Evolutionary conservation across 2,113 vertebrate genomes (phyloP), one percentile per base, ranked within the genome.

Genomic region (Callionymus lyra): DNA sequence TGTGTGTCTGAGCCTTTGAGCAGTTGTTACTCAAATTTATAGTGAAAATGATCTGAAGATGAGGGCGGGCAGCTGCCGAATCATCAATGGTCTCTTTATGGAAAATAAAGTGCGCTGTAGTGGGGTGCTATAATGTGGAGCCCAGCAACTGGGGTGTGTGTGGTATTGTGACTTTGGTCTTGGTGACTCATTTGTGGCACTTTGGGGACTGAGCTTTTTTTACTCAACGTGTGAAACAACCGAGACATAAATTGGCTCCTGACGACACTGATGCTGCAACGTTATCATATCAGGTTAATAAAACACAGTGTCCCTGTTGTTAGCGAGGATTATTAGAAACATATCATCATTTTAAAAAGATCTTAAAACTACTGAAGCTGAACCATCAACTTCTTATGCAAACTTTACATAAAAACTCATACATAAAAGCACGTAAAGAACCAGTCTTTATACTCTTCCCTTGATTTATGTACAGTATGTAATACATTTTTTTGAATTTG

Each of bases 91-190:
- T 48, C 59, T 57, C 34, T 41, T 39, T 47, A 15, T 46, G 52
- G 54, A 42, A 2, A 21, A 19, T n/a, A n/a, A n/a, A n/a, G n/a
- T n/a, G n/a, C 6, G 32, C 42, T 16, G 61, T 56, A 45, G 56
- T 65, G 53, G 44, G 47, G 54, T 58, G 51, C 34, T 17, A 11
- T 21, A 12, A 31, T 6, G 48, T 47, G 47, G 58, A 15, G 56
- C 5, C 1, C 46, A 19, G 47, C 64, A 35, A 46, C 52, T 49
- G 34, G 67, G 64, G 64, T n/a, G n/a, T n/a, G n/a, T n/a, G n/a
- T 61, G 70, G 67, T 64, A 49, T 61, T 52, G 61, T 19, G 56
- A 41, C 16, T 5, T 47, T 56, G 58, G 56, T 68, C 70, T 59
- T 54, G 56, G 56, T 16, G 8, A 17, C n/a, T 27, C 8, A 6